Conservation (phyloP, 2,888 invertebrate genomes). For the Steinernema scapterisci region DNA sequence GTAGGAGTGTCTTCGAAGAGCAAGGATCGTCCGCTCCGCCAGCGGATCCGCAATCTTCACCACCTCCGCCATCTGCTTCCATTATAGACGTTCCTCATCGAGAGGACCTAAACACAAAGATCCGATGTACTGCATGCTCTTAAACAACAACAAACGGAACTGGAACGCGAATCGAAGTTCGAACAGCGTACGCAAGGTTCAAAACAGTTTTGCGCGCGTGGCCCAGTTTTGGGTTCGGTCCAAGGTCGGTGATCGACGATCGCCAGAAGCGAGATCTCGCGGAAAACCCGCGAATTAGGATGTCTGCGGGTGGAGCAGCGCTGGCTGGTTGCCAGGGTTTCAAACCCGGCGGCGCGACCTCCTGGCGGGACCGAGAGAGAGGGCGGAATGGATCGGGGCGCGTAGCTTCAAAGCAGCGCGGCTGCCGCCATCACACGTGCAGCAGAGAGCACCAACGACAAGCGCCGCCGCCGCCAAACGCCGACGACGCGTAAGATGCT, state of each 20-base stretch:
- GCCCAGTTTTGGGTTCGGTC: no score
- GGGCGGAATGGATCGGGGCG: conserved; percentile 3
- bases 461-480: background rate
- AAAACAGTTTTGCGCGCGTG: no score
- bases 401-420: conserved; percentile 2
- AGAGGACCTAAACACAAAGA: background rate
- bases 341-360: conserved; percentile 16
- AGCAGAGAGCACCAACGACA: background rate
- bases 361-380: background rate
- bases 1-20: background rate
- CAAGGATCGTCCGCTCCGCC: background rate
- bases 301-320: background rate
- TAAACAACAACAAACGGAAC: no score
- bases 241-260: background rate
- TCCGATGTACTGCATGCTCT: no score
- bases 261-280: background rate
- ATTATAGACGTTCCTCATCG: conserved; percentile 1
- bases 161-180: no score
- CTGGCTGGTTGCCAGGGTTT: conserved; percentile 25
- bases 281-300: background rate
- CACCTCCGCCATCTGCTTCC: background rate
- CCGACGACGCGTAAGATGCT: conserved; percentile 19
- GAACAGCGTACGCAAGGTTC: no score
- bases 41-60: background rate
- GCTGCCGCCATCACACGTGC: background rate